phyloP scores from a whole-genome alignment of 2,797 vertebrate species.

The Clarias fuscus region DNA sequence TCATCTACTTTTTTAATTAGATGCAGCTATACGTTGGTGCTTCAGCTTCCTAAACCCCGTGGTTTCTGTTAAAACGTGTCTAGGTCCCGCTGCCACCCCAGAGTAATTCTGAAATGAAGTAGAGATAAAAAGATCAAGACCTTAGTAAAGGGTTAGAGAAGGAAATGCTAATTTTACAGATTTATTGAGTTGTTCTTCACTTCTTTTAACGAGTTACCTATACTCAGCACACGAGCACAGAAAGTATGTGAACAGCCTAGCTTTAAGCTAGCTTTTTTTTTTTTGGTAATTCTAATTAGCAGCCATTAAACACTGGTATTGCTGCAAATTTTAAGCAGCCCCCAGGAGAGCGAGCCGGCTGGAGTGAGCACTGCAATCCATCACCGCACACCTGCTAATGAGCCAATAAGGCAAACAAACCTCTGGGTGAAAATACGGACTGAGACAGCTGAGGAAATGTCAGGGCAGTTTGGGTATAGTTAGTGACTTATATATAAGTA shows the following conservation, averaged over 20 bases:
- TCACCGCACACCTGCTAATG: conserved; percentile 76
- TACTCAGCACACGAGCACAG: conserved; percentile 30
- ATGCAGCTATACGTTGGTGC: background rate
- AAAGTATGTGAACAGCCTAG: conserved; percentile 45
- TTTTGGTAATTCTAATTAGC: conserved; percentile 70
- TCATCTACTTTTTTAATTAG: background rate
- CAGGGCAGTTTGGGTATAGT: conserved; percentile 3
- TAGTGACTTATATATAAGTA: conserved; percentile 24
- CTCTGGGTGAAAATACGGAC: conserved; percentile 5
- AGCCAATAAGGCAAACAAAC: conserved; percentile 61
- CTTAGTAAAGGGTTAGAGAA: conserved; percentile 5
- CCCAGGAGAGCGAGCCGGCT: conserved; percentile 36
- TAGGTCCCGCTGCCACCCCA: background rate
- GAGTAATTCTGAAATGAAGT: conserved; percentile 4
- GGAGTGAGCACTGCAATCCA: conserved; percentile 56
- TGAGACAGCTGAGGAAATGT: conserved; percentile 21
- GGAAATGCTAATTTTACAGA: conserved; percentile 50
- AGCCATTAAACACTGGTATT: conserved; percentile 65
- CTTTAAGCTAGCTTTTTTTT: conserved; percentile 63
- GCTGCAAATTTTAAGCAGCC: conserved; percentile 58
- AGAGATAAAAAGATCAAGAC: conserved; percentile 17
- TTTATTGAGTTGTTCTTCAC: conserved; percentile 56
- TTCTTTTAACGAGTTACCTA: conserved; percentile 59
- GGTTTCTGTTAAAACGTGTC: conserved; percentile 42
- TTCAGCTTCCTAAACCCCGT: conserved; percentile 48